Conservation (phyloP, 2,113 vertebrate genomes). For the Oryctolagus cuniculus region DNA sequence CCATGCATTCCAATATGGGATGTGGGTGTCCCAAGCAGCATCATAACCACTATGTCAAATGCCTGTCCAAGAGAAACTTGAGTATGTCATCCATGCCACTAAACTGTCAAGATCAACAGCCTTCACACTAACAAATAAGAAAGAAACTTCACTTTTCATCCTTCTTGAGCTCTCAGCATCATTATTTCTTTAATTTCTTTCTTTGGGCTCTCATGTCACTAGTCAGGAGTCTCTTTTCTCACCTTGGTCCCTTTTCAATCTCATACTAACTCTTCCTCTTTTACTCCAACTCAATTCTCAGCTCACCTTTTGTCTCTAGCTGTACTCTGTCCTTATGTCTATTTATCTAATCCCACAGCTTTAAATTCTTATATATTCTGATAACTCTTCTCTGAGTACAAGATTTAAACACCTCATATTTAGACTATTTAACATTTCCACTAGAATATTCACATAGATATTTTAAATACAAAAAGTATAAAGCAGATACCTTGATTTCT, state of each 20-base stretch:
- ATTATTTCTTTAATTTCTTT: conserved; percentile 6
- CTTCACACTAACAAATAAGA: neutral
- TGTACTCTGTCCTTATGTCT: neutral
- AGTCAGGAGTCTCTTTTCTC: neutral
- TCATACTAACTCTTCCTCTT: neutral
- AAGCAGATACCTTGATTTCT: neutral
- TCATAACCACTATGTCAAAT: too few species aligned
- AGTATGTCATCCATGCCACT: neutral
- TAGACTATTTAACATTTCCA: neutral
- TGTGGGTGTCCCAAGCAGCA: too few species aligned
- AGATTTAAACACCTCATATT: conserved; percentile 18
- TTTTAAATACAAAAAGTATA: conserved; percentile 53
- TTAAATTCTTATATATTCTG: conserved; percentile 1
- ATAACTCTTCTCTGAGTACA: conserved; percentile 28
- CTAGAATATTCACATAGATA: conserved; percentile 5
- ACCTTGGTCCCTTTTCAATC: neutral
- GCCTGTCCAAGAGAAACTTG: neutral
- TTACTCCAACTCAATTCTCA: neutral
- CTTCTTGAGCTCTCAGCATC: neutral
- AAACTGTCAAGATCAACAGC: neutral
- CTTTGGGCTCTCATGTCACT: neutral
- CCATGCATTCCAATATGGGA: too few species aligned
- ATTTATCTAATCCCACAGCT: conserved; percentile 26
- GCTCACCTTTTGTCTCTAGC: neutral
- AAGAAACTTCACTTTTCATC: neutral